phyloP scores from a whole-genome alignment of 2,797 vertebrate genomes.

The Cynopterus sphinx region DNA sequence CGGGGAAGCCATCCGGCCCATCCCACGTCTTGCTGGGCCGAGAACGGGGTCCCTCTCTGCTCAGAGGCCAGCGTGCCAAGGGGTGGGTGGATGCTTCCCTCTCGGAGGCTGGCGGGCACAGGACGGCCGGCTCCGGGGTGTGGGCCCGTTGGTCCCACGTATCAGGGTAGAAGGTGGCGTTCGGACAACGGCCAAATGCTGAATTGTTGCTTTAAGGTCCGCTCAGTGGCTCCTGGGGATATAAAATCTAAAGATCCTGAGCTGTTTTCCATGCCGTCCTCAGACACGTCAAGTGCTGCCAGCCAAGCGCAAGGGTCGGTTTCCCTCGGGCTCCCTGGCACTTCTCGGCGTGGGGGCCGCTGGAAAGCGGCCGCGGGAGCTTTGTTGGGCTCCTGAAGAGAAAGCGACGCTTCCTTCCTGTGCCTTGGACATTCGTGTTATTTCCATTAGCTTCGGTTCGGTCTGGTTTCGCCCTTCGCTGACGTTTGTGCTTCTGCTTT shows the following conservation, averaged over 20 bases:
- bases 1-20: no score
- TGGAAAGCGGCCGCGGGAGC: background rate
- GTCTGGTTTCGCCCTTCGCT: background rate
- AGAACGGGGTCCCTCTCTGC: background rate
- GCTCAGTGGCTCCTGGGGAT: background rate
- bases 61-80: background rate
- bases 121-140: background rate
- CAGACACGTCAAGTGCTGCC: background rate
- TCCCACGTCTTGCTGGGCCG: background rate
- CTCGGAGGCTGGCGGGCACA: background rate
- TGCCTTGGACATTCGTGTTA: background rate
- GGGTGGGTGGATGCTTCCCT: background rate
- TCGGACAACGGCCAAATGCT: background rate
- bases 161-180: background rate
- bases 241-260: background rate
- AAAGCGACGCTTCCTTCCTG: no score
- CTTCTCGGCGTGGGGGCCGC: background rate
- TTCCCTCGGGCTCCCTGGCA: no score
- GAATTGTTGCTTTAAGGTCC: background rate
- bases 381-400: background rate
- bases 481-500: background rate
- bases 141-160: background rate
- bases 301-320: background rate
- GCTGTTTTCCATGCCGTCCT: background rate
- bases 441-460: background rate